A percentile compares a stretch with the other conserved stretches of the same genome.
These are phyloP conservation scores for Delichon dasypus DNA, from an alignment of 2,797 vertebrate genomes.

Conservation along the genomic window DNA sequence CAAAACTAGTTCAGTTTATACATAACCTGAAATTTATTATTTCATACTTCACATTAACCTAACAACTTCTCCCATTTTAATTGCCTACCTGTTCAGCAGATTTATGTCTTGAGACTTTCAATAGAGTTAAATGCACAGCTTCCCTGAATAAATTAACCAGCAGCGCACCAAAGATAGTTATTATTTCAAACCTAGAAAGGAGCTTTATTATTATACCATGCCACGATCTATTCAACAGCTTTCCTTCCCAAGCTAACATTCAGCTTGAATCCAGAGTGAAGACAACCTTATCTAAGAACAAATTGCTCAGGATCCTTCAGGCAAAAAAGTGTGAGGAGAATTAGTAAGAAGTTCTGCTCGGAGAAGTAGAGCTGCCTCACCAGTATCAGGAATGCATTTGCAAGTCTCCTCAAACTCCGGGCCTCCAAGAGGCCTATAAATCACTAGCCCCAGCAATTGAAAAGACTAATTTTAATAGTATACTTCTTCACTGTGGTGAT, in stretches of 20 bases:
- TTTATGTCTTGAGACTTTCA: constrained; percentile 44
- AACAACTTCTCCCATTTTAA: constrained; percentile 51
- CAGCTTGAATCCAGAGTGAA: background rate
- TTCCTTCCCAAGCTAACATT: constrained; percentile 4
- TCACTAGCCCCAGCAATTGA: constrained; percentile 48
- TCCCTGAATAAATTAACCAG: constrained; percentile 43
- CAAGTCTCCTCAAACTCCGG: constrained; percentile 15
- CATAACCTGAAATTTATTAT: constrained; percentile 44
- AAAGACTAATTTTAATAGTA: constrained; percentile 52
- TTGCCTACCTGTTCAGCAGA: constrained; percentile 31
- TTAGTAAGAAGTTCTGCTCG: constrained; percentile 34
- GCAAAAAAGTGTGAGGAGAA: constrained; percentile 43
- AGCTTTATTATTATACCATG: background rate
- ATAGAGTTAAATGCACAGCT: constrained; percentile 40
- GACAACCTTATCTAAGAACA: constrained; percentile 20
- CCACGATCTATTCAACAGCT: constrained; percentile 13
- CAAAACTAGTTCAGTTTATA: constrained; percentile 56
- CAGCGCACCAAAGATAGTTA: constrained; percentile 6
- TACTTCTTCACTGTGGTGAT: constrained; percentile 25
- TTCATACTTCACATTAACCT: constrained; percentile 33
- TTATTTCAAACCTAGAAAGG: constrained; percentile 46
- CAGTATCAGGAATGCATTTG: constrained; percentile 5
- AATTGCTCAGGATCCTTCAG: constrained; percentile 39
- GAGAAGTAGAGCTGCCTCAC: constrained; percentile 2
- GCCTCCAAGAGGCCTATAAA: constrained; percentile 54